Evolutionary conservation across 2,888 invertebrate species (phyloP).

Genomic region (Lasioglossum oenotherae): DNA sequence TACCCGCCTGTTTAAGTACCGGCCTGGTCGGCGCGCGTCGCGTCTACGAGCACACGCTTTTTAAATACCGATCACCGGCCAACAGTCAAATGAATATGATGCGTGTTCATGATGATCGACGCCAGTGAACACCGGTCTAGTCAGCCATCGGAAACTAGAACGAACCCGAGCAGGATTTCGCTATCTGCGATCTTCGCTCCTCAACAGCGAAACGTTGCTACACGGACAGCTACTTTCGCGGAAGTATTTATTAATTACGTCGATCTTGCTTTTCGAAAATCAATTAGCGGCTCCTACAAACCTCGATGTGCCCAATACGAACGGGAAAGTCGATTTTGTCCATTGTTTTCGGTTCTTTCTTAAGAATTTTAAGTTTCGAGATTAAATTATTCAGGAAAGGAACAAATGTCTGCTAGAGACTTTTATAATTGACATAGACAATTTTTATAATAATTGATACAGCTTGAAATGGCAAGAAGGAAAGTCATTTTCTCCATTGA

Average conservation of each 20-base stretch:
- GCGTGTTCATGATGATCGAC: conserved; percentile 14
- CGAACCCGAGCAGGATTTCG: neutral
- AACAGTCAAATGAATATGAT: conserved; percentile 51
- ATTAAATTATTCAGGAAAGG: too few species aligned
- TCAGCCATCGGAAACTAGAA: conserved; percentile 11
- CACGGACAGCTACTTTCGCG: neutral
- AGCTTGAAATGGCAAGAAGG: too few species aligned
- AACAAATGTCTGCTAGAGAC: too few species aligned
- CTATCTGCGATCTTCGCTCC: conserved; percentile 8
- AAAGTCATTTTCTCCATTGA: too few species aligned
- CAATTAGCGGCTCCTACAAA: neutral
- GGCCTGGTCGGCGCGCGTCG: conserved; percentile 52
- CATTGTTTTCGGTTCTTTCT: too few species aligned
- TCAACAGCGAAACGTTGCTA: neutral
- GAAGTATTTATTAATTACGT: neutral
- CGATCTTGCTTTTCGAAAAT: neutral
- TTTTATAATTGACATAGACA: too few species aligned
- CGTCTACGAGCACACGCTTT: conserved; percentile 45
- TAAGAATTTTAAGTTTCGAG: too few species aligned
- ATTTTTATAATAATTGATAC: too few species aligned
- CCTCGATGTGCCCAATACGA: neutral
- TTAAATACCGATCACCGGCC: conserved; percentile 55
- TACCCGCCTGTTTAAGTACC: conserved; percentile 51
- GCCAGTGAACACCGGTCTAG: conserved; percentile 2
- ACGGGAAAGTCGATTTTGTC: neutral